Conservation (phyloP, 2,113 vertebrate species). For the Patagioenas fasciata region DNA sequence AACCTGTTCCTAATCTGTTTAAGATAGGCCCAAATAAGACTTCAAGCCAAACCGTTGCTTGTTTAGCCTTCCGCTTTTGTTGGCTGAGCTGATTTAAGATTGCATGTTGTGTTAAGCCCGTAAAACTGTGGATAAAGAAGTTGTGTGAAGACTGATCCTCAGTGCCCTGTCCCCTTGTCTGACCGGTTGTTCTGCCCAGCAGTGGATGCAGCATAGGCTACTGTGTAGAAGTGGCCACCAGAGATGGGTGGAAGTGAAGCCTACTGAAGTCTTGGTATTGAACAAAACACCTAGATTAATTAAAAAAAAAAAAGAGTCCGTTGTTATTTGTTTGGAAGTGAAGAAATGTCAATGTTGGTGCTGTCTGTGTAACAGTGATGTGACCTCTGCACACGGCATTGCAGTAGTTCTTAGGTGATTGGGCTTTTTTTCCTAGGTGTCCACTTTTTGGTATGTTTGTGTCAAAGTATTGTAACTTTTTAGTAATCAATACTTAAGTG, state of each 20-base stretch:
- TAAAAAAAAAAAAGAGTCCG: not conserved
- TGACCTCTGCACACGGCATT: not conserved
- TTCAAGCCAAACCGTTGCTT: not conserved
- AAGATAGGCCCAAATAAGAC: not conserved
- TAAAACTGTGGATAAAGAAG: not conserved
- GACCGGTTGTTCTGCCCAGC: not conserved
- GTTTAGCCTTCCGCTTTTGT: conserved; percentile 16
- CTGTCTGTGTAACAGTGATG: not conserved
- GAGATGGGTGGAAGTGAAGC: not conserved
- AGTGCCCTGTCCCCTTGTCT: not conserved
- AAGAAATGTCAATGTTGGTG: not conserved
- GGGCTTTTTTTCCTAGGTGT: not conserved
- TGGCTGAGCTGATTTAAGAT: not conserved
- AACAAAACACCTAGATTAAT: not conserved
- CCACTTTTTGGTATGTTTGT: not conserved
- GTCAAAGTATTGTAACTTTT: not conserved
- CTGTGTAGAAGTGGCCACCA: not conserved
- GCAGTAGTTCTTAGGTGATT: not conserved
- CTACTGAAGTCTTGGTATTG: not conserved
- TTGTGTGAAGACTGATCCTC: not conserved
- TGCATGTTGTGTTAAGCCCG: not conserved
- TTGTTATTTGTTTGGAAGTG: not conserved
- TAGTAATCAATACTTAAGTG: not conserved
- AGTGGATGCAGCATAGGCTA: not conserved
- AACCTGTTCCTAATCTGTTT: conserved; percentile 15